phyloP scores from a whole-genome alignment of 2,113 vertebrate genomes.

The Caretta caretta region DNA sequence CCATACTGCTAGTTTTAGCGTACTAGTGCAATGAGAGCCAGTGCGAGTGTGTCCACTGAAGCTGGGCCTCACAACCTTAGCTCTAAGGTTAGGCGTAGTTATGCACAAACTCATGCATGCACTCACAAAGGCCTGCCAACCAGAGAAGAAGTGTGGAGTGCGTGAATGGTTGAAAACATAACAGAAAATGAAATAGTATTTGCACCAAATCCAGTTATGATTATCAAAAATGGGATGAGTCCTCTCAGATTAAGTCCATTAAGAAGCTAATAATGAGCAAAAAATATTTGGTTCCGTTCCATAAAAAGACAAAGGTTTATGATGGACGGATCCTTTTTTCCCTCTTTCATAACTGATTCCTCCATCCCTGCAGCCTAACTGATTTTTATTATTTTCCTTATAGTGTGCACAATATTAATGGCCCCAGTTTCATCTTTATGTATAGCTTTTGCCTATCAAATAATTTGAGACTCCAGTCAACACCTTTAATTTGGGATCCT shows the following conservation, averaged over 20 bases:
- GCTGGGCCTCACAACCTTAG: too few species aligned
- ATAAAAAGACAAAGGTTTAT: background rate
- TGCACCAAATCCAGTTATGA: background rate
- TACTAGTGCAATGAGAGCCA: too few species aligned
- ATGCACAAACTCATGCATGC: too few species aligned
- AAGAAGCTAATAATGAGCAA: background rate
- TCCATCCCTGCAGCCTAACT: background rate
- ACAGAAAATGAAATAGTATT: background rate
- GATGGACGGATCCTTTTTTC: background rate
- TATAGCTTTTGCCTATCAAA: background rate
- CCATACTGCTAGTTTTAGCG: too few species aligned
- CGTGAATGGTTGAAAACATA: background rate
- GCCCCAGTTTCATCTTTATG: background rate
- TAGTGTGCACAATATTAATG: background rate
- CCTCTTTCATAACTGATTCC: background rate
- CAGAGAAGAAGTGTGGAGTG: background rate
- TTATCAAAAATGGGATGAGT: background rate
- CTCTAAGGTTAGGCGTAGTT: too few species aligned
- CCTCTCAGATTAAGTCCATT: background rate
- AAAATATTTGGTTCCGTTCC: background rate
- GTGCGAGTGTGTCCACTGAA: too few species aligned
- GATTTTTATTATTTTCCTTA: background rate
- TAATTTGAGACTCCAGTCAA: background rate
- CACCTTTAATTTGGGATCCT: background rate
- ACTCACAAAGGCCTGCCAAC: too few species aligned